These are phyloP conservation scores for Drosophila paranaensis DNA, from an alignment of 2,888 invertebrate species.

Conservation along the genomic window DNA sequence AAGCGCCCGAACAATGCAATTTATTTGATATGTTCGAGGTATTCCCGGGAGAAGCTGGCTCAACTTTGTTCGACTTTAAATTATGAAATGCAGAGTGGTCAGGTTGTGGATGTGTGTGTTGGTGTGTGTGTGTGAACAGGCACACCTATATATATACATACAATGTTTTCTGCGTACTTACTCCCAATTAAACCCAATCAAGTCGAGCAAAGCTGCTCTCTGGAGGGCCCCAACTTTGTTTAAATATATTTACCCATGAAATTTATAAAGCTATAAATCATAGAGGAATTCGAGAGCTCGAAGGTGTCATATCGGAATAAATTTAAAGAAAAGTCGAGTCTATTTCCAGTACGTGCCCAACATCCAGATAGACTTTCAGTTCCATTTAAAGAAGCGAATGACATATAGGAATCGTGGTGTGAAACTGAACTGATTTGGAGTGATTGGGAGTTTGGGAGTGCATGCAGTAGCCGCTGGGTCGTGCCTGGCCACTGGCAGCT, in stretches of 20 bases:
- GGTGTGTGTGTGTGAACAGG: neutral
- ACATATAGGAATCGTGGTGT: slow-evolving; percentile 27
- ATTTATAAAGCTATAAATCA: slow-evolving; percentile 2
- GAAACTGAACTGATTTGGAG: slow-evolving; percentile 15
- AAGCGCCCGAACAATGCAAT: slow-evolving; percentile 20
- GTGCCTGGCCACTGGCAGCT: slow-evolving; percentile 49
- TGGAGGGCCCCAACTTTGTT: slow-evolving; percentile 34
- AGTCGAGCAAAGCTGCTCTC: slow-evolving; percentile 27
- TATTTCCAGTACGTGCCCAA: slow-evolving; percentile 19
- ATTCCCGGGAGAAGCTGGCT: slow-evolving; percentile 18
- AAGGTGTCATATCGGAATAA: neutral
- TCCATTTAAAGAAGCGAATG: no score
- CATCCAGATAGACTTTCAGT: slow-evolving; percentile 12
- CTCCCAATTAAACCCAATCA: slow-evolving; percentile 76
- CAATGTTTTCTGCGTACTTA: slow-evolving; percentile 52
- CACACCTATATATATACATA: slow-evolving; percentile 9
- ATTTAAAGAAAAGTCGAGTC: neutral
- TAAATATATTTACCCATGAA: slow-evolving; percentile 4
- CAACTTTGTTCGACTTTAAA: slow-evolving; percentile 33
- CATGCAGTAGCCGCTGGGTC: slow-evolving; percentile 27
- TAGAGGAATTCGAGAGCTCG: neutral
- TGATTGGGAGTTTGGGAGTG: slow-evolving; percentile 23
- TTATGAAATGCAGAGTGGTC: slow-evolving; percentile 6
- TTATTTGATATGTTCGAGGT: slow-evolving; percentile 27
- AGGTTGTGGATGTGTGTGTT: slow-evolving; percentile 5